These are phyloP conservation scores for Acipenser oxyrinchus DNA, from an alignment of 2,797 vertebrate genomes.

Conservation along the genomic window DNA sequence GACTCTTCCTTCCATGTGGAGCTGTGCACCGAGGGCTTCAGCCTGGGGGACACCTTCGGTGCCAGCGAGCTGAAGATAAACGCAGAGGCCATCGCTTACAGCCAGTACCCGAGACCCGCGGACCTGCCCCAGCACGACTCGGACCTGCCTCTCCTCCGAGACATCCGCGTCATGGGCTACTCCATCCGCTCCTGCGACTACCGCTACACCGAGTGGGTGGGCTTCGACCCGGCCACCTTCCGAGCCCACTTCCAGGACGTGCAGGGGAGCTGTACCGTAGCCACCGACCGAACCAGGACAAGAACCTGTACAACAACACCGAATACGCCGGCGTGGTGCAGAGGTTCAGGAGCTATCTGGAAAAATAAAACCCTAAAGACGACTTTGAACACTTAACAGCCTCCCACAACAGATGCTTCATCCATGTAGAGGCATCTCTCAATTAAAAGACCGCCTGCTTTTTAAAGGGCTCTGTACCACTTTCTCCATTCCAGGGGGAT, in stretches of 20 bases:
- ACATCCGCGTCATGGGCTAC: conserved; percentile 90
- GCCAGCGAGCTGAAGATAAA: conserved; percentile 14
- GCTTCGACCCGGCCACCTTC: conserved; percentile 71
- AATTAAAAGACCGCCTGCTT: too few relatives aligned
- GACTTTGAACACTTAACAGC: too few relatives aligned
- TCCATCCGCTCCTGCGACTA: conserved; percentile 70
- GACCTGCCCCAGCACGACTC: conserved; percentile 76
- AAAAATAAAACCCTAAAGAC: background rate
- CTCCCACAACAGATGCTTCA: too few relatives aligned
- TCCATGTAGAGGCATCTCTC: too few relatives aligned
- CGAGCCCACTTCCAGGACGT: conserved; percentile 64
- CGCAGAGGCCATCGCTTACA: conserved; percentile 57
- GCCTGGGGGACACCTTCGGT: conserved; percentile 47
- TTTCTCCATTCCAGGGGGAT: too few relatives aligned
- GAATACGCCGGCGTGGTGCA: conserved; percentile 21
- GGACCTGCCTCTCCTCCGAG: conserved; percentile 74
- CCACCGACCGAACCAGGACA: conserved; percentile 74
- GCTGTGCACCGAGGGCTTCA: conserved; percentile 76
- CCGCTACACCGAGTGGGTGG: conserved; percentile 83
- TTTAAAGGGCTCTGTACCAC: too few relatives aligned
- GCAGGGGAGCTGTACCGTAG: conserved; percentile 75
- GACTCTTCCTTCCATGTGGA: conserved; percentile 58
- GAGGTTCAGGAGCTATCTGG: conserved; percentile 37
- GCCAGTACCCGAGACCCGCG: conserved; percentile 84
- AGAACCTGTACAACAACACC: conserved; percentile 63